Conservation (phyloP, 2,888 invertebrate species). For the Epistrophella euchroma region DNA sequence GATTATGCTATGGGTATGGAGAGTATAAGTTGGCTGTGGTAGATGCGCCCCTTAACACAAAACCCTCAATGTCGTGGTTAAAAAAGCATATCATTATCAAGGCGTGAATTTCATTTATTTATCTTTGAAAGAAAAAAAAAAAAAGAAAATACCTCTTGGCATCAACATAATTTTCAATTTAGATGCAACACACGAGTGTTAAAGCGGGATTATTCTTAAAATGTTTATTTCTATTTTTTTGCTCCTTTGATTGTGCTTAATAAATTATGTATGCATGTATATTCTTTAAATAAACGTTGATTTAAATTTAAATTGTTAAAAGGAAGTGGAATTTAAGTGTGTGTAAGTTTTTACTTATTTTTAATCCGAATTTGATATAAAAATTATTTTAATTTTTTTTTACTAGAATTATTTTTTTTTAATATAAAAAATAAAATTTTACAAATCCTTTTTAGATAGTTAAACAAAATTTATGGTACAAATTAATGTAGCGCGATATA, state of each 20-base stretch:
- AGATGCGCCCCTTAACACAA: not conserved
- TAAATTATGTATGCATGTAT: conserved; percentile 24
- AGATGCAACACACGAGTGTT: conserved; percentile 62
- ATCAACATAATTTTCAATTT: conserved; percentile 72
- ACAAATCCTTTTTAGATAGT: conserved; percentile 43
- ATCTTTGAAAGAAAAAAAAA: conserved; percentile 16
- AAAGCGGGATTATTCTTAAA: conserved; percentile 18
- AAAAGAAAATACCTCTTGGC: conserved; percentile 30
- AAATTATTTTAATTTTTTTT: not conserved
- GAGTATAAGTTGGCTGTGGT: not conserved
- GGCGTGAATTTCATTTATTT: conserved; percentile 68
- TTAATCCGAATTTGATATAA: not conserved
- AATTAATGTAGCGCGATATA: conserved; percentile 64
- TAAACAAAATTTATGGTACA: conserved; percentile 54
- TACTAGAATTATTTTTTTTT: not conserved
- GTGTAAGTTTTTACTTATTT: not conserved
- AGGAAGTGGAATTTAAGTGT: not conserved
- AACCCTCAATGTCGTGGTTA: conserved; percentile 38
- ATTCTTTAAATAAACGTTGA: conserved; percentile 13
- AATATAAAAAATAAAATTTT: not conserved
- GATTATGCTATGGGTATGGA: not conserved
- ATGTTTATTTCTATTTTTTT: not conserved
- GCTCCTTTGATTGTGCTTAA: conserved; percentile 32
- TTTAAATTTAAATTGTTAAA: conserved; percentile 11
- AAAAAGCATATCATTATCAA: conserved; percentile 54